These are phyloP conservation scores for Schrankia costaestrigalis DNA, from an alignment of 2,888 invertebrate species.

Conservation along the genomic window DNA sequence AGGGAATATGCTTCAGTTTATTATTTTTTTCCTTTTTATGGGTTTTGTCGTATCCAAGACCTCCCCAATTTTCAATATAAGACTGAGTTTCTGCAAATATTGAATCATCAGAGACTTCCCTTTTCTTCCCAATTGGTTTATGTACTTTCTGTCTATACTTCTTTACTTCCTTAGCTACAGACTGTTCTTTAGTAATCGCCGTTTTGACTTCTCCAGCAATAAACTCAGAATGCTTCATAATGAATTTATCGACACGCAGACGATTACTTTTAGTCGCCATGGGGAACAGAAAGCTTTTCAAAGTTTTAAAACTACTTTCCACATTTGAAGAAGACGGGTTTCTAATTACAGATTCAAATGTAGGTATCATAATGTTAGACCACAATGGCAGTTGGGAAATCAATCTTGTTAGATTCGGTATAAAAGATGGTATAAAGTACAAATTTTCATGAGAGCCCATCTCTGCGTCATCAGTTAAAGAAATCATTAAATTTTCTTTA, in stretches of 20 bases:
- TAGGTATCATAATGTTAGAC: slow-evolving; percentile 2
- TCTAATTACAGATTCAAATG: neutral
- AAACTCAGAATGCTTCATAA: slow-evolving; percentile 3
- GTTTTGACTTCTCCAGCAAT: slow-evolving; percentile 3
- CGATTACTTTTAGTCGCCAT: slow-evolving; percentile 1
- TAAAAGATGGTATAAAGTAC: slow-evolving; percentile 1
- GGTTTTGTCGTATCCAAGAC: slow-evolving; percentile 3
- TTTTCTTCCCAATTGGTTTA: neutral
- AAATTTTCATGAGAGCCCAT: slow-evolving; percentile 1
- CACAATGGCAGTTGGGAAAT: slow-evolving; percentile 2
- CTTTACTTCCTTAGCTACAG: neutral
- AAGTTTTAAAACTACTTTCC: no score
- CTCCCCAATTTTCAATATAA: slow-evolving; percentile 4
- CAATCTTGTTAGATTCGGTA: slow-evolving; percentile 2
- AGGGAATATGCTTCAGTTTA: neutral
- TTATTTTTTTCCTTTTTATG: neutral
- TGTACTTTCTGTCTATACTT: slow-evolving; percentile 1
- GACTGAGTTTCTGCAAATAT: slow-evolving; percentile 1
- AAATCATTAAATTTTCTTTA: slow-evolving; percentile 4
- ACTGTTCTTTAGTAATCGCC: neutral
- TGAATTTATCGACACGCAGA: slow-evolving; percentile 3
- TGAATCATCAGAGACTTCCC: slow-evolving; percentile 1
- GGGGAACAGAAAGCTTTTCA: neutral
- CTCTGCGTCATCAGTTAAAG: slow-evolving; percentile 1
- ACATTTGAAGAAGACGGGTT: slow-evolving; percentile 4